phyloP scores from a whole-genome alignment of 2,113 vertebrate species.

The Irena cyanogastra region DNA sequence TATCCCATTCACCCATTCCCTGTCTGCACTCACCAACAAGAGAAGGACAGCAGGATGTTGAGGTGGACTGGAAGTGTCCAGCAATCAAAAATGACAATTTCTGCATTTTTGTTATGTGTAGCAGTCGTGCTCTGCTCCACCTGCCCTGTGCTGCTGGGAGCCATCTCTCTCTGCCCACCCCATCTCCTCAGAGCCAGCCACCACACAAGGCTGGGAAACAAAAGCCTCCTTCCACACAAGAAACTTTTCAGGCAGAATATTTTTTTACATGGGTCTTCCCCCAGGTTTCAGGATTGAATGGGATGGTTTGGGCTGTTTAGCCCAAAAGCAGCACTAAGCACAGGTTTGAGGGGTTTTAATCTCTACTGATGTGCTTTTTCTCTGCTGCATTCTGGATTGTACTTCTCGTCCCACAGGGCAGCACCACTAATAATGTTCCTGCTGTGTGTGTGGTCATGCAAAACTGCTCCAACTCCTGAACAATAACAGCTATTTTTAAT shows the following conservation, averaged over 20 bases:
- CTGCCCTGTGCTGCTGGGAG: background rate
- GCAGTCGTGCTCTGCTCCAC: fast-evolving
- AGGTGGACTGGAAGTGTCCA: background rate
- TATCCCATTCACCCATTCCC: background rate
- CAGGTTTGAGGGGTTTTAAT: background rate
- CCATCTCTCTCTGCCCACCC: background rate
- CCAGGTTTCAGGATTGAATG: background rate
- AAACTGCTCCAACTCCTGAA: background rate
- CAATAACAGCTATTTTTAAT: constrained; percentile 8
- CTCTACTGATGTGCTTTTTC: background rate
- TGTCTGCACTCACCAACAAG: fast-evolving
- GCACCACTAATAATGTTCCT: background rate
- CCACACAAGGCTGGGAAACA: background rate
- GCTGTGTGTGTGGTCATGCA: background rate
- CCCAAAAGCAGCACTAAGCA: background rate
- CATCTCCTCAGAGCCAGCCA: background rate
- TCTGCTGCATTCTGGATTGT: background rate
- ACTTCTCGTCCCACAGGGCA: background rate
- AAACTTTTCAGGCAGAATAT: background rate
- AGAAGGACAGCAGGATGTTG: background rate
- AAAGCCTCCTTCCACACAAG: background rate
- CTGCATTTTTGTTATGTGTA: background rate
- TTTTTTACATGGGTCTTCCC: background rate
- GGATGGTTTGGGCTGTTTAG: background rate
- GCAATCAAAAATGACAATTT: background rate